Evolutionary conservation across 2,797 vertebrate species (phyloP).

Genomic region (Clarias fuscus): DNA sequence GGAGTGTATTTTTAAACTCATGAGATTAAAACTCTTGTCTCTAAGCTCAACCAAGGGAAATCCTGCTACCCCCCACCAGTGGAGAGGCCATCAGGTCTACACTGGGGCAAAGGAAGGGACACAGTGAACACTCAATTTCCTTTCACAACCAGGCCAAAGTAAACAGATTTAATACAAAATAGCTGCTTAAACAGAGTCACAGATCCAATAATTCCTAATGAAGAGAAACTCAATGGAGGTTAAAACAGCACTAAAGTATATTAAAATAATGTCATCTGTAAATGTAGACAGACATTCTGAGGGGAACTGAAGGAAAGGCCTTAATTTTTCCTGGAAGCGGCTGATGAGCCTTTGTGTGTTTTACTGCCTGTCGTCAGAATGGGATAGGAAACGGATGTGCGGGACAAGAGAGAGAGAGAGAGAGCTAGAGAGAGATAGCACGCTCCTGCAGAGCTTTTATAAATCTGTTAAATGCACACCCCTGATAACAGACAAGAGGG

Average conservation of each 20-base stretch:
- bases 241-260: not conserved
- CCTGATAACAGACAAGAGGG: slow-evolving; percentile 39
- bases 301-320: not conserved
- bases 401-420: not conserved
- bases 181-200: not conserved
- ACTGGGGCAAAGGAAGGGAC: slow-evolving; percentile 6
- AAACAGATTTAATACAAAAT: not conserved
- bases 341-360: slow-evolving; percentile 27
- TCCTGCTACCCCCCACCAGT: slow-evolving; percentile 62
- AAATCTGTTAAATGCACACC: slow-evolving; percentile 23
- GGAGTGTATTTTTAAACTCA: slow-evolving; percentile 58
- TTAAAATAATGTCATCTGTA: not conserved
- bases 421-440: not conserved
- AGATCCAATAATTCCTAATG: not conserved
- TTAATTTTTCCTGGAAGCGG: slow-evolving; percentile 11
- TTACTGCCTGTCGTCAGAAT: not conserved
- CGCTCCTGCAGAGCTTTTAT: slow-evolving; percentile 6
- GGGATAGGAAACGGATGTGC: slow-evolving; percentile 31
- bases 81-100: slow-evolving; percentile 38
- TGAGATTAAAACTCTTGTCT: slow-evolving; percentile 55
- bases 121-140: slow-evolving; percentile 65
- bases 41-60: slow-evolving; percentile 63
- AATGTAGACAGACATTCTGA: not conserved
- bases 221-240: not conserved
- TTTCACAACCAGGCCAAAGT: not conserved